Conservation (phyloP, 2,888 invertebrate genomes). For the Nasonia oneida region DNA sequence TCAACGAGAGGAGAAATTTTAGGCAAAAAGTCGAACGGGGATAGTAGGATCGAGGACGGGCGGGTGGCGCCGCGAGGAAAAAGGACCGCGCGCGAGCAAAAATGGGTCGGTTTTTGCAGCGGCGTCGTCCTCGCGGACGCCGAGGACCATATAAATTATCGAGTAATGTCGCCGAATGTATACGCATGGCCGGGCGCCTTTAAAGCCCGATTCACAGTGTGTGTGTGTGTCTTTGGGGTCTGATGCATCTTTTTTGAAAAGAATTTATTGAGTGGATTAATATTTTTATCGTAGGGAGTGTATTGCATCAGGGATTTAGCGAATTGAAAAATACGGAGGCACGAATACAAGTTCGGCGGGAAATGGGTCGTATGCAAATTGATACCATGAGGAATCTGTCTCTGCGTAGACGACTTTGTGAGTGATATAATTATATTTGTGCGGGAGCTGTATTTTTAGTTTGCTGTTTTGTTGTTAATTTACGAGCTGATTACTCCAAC, state of each 20-base stretch:
- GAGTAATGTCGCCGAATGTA: slow-evolving; percentile 44
- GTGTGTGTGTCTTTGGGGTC: not conserved
- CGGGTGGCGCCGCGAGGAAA: not conserved
- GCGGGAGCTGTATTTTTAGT: not conserved
- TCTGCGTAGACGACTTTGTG: not conserved
- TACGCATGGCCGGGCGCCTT: slow-evolving; percentile 44
- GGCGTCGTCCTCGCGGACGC: not conserved
- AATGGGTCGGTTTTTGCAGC: slow-evolving; percentile 66
- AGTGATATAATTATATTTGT: not conserved
- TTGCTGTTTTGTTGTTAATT: not conserved
- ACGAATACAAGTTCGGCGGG: not conserved
- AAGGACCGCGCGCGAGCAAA: slow-evolving; percentile 49
- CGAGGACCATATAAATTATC: slow-evolving; percentile 49
- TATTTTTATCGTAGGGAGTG: not conserved
- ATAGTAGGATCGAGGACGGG: slow-evolving; percentile 12
- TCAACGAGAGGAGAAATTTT: not conserved
- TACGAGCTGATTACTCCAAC: not conserved
- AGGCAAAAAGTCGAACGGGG: slow-evolving; percentile 8
- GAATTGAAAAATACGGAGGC: no score
- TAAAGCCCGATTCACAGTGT: slow-evolving; percentile 42
- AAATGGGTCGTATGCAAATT: not conserved
- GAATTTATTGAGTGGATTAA: not conserved
- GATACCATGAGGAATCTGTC: not conserved
- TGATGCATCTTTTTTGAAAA: not conserved
- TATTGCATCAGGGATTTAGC: not conserved